A percentile compares a stretch with the other conserved stretches of the same genome.
phyloP scores from a whole-genome alignment of 2,888 invertebrate species.

The Caenorhabditis wallacei region DNA sequence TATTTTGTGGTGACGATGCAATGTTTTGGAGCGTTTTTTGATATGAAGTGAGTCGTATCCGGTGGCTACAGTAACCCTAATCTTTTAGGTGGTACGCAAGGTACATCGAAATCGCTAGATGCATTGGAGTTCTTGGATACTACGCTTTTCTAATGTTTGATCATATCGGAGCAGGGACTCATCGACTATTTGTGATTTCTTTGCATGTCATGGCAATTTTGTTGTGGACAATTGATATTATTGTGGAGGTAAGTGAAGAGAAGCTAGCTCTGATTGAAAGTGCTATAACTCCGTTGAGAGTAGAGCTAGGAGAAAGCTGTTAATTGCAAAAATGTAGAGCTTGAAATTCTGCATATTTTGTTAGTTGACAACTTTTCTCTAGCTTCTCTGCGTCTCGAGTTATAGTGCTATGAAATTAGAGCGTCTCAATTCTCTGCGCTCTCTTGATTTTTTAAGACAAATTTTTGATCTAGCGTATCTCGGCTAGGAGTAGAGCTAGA shows the following conservation, averaged over 20 bases:
- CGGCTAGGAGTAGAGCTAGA: no score
- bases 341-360: no score
- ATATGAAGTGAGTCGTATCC: conserved; percentile 52
- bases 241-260: conserved; percentile 54
- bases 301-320: no score
- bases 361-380: no score
- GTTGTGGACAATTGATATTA: conserved; percentile 53
- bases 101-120: conserved; percentile 76
- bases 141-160: conserved; percentile 75
- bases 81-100: conserved; percentile 78
- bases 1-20: conserved; percentile 82
- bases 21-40: conserved; percentile 78
- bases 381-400: no score
- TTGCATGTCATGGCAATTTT: conserved; percentile 66
- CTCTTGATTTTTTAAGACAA: no score
- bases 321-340: no score
- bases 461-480: neutral
- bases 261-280: no score
- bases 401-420: no score
- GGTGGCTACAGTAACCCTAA: conserved; percentile 1
- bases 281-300: no score
- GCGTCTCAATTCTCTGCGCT: no score
- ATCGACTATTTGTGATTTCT: conserved; percentile 77
- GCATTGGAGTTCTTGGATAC: conserved; percentile 76
- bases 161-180: conserved; percentile 76